Evolutionary conservation across 2,888 invertebrate species (phyloP), one percentile per base, ranked within the genome.

Genomic region (Argynnis bischoffii): DNA sequence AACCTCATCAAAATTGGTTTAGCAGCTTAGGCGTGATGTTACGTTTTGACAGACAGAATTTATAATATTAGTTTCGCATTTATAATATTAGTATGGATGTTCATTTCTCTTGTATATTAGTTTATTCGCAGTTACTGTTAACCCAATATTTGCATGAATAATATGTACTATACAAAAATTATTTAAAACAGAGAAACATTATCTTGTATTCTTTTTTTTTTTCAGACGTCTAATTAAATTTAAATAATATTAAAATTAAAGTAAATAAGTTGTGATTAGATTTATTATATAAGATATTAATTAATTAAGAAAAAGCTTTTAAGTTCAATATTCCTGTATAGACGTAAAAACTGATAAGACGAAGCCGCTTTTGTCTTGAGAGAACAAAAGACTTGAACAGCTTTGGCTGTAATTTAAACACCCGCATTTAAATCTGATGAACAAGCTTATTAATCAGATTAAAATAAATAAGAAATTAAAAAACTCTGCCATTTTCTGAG

Each of bases 341-440:
- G 51, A 26, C 47, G 51, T 35, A 61, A 26, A 61, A 61, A 61
- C 60, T 61, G 60, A 61, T 61, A 61, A 61, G 60, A 50, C 15
- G 31, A 61, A 51, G 50, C 16, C 16, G 35, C 51, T 31, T 51
- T 51, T 51, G 60, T 61, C 60, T 61, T 61, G 15, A 35, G 26
- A 61, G 16, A 14, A 61, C 60, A 61, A 61, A 61, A 61, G 60
- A 61, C 51, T 61, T 47, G 47, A 48, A 56, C 46, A 59, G 47
- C 57, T 57, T 57, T 14, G 16, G 60, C 18, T 6, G 16, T 61
- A 51, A 61, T 61, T 61, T 41, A 61, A 61, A 51, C 35, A 61
- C 51, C 60, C 60, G 51, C 60, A 61, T 61, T 61, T 35, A 61
- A 61, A 61, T 61, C 60, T 61, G 16, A 14, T 18, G 18, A 51